Conservation (phyloP, 2,888 invertebrate species). For the Anthrax anthrax region DNA sequence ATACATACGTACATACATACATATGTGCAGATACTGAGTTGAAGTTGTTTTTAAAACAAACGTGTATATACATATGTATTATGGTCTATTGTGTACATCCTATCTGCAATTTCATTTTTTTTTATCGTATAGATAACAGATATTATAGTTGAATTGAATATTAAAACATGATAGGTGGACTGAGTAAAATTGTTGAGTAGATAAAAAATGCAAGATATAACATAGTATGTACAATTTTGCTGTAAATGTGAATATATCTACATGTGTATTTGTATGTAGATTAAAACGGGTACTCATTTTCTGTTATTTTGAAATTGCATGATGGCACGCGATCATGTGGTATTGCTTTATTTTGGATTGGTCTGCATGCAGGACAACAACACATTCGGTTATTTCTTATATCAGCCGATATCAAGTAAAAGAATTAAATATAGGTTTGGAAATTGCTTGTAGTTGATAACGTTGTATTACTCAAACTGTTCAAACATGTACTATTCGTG, state of each 20-base stretch:
- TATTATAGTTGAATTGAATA: not conserved
- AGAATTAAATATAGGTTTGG: not conserved
- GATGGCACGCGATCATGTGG: slow-evolving; percentile 26
- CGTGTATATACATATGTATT: no score
- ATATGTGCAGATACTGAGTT: no score
- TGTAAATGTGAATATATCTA: no score
- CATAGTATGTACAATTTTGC: no score
- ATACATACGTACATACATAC: not conserved
- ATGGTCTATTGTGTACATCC: not conserved
- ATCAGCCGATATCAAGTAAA: not conserved
- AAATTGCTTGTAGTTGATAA: slow-evolving; percentile 4
- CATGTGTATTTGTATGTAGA: not conserved
- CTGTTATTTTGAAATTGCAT: slow-evolving; percentile 27
- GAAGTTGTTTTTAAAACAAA: no score
- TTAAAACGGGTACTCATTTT: slow-evolving; percentile 7
- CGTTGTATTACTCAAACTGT: not conserved
- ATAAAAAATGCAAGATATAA: no score
- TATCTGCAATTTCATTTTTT: not conserved
- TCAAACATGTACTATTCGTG: not conserved
- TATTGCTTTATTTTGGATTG: slow-evolving; percentile 2
- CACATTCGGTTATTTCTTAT: not conserved
- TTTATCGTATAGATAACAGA: not conserved
- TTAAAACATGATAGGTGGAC: not conserved
- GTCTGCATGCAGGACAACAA: not conserved
- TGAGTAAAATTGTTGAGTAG: not conserved